Evolutionary conservation across 1,140 invertebrate species (phyloP).

Genomic region (Ylistrum balloti): DNA sequence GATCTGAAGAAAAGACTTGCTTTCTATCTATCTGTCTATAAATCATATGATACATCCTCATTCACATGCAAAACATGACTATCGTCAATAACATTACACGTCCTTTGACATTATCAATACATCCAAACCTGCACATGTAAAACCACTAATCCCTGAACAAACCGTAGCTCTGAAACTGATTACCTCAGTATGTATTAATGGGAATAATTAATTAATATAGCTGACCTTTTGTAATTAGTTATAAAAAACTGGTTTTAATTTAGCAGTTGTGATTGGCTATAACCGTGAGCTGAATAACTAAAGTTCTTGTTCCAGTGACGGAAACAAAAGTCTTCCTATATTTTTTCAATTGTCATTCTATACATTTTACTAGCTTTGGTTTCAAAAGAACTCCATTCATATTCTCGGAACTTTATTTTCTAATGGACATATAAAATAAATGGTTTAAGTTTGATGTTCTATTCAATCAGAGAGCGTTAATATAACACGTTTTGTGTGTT

Average conservation of each 20-base stretch:
- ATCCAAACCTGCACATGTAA: not conserved
- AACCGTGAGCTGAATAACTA: not conserved
- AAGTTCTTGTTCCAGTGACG: not conserved
- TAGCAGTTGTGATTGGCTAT: constrained; percentile 18
- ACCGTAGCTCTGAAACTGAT: not conserved
- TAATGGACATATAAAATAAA: not conserved
- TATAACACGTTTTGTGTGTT: too few species aligned
- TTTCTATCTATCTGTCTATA: not conserved
- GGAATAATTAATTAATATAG: constrained; percentile 1
- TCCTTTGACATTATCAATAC: not conserved
- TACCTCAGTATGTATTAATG: not conserved
- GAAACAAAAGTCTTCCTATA: not conserved
- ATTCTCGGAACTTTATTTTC: not conserved
- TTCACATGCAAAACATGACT: constrained; percentile 10
- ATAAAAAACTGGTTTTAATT: not conserved
- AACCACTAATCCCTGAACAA: not conserved
- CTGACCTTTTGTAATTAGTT: constrained; percentile 20
- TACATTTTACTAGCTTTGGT: not conserved
- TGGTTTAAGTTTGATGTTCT: too few species aligned
- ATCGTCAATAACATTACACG: not conserved
- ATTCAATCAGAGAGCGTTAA: too few species aligned
- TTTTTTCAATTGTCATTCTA: not conserved
- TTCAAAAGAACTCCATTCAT: not conserved
- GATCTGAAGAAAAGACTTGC: not conserved
- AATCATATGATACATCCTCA: not conserved